phyloP scores from a whole-genome alignment of 2,888 invertebrate species.

The Yponomeuta cagnagella region DNA sequence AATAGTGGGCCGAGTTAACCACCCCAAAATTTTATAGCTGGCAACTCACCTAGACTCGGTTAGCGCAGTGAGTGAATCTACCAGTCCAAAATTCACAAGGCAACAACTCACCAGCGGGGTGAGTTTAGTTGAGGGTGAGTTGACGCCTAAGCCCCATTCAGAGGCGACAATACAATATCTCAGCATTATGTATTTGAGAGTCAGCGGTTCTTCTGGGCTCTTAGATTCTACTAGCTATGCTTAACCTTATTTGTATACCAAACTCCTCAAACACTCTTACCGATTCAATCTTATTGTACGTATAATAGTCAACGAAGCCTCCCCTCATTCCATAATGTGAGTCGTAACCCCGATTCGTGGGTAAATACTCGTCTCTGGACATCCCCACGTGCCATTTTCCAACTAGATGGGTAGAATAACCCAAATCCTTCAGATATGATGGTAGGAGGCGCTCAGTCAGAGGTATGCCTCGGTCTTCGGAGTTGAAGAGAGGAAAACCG shows the following conservation, averaged over 20 bases:
- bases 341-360: constrained; percentile 85
- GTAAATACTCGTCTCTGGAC: constrained; percentile 81
- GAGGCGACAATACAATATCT: too few relatives aligned
- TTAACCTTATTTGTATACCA: background rate
- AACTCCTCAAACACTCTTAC: constrained; percentile 33
- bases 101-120: too few relatives aligned
- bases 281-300: constrained; percentile 58
- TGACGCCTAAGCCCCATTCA: too few relatives aligned
- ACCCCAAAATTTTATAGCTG: too few relatives aligned
- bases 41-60: too few relatives aligned
- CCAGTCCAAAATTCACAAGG: too few relatives aligned
- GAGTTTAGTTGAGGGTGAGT: too few relatives aligned
- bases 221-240: too few relatives aligned
- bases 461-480: constrained; percentile 66
- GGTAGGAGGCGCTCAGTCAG: constrained; percentile 74
- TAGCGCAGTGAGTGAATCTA: too few relatives aligned
- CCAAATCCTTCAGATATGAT: constrained; percentile 78
- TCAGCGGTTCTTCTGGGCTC: too few relatives aligned
- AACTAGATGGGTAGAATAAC: constrained; percentile 87
- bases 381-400: constrained; percentile 96
- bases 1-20: too few relatives aligned
- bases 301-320: constrained; percentile 85
- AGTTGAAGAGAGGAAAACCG: constrained; percentile 53
- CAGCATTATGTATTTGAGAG: too few relatives aligned
- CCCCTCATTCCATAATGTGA: constrained; percentile 87